Base-by-base conservation (phyloP, 1,140 invertebrate genomes). In the Zaprionus davidi region DNA sequence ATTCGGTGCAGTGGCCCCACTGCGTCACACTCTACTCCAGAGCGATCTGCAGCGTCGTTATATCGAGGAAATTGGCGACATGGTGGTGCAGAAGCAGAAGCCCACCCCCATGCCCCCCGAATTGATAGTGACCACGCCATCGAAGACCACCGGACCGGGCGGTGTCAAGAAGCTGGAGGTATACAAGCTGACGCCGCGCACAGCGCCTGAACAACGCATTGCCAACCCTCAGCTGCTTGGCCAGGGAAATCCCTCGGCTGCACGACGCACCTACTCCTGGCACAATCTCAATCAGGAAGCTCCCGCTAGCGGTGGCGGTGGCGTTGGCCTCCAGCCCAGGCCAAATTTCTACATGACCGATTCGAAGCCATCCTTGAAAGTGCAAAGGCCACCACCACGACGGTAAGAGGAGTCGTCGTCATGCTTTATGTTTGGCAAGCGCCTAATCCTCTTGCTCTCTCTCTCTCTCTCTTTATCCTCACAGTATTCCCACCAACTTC, bases 221-320 rank as follows among this genome's bases (percentile, higher is more conserved):
- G 66, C 22, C 11, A 24, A 12, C 41, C 28, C 58, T 13, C 74
- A 68, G 46, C 1, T 58, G 22, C 36, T 71, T 17, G 4, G 41
- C 20, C 63, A 66, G 34, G 22, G 53, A 22, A 67, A 64, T 64
- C n/a, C 41, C 12, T 3, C 76, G 38, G 28, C 4, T 26, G 36
- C 83, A 44, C 56, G 82, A 74, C 85, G 91, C 28, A 92, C 91
- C n/a, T 92, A 88, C 59, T 93, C 92, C 22, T 93, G 92, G 92
- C 90, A 93, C 60, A 93, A 92, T 78, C 78, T 93, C 13, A 78
- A 91, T 24, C 85, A 90, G 36, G 77, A 87, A 13, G 34, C 31
- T 34, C 31, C 9, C 31, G 31, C 9, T 24, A 17, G 12, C 28
- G 62, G 65, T 9, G 36, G 11, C 28, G 57, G 60, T 15, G 36